Conservation (phyloP, 1,140 invertebrate genomes). For the Aphelenchoides fujianensis region DNA sequence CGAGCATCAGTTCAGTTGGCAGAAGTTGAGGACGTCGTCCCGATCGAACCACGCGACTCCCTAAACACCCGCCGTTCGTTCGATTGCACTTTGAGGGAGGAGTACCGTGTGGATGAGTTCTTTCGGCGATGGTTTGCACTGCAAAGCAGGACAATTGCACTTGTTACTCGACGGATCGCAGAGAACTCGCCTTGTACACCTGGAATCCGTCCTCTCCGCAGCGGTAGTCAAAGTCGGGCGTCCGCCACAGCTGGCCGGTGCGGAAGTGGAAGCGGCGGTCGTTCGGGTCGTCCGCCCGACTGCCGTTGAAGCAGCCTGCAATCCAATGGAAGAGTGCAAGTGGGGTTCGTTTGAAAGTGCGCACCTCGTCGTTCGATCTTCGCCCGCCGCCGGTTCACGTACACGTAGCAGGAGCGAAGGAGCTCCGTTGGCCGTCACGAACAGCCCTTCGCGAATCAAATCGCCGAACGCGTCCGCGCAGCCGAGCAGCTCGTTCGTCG, state of each 20-base stretch:
- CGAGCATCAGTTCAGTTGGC: slow-evolving; percentile 33
- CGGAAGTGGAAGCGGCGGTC: slow-evolving; percentile 33
- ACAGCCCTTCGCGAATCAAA: slow-evolving; percentile 40
- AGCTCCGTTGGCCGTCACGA: slow-evolving; percentile 24
- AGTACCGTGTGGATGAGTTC: slow-evolving; percentile 30
- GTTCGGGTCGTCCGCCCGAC: slow-evolving; percentile 37
- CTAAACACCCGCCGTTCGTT: too few relatives aligned
- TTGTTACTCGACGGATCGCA: neutral
- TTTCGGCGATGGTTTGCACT: slow-evolving; percentile 14
- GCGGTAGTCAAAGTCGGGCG: slow-evolving; percentile 30
- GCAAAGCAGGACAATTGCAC: neutral
- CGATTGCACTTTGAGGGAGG: too few relatives aligned
- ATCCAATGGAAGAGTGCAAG: slow-evolving; percentile 30
- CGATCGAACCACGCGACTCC: slow-evolving; percentile 46
- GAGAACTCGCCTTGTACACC: slow-evolving; percentile 33
- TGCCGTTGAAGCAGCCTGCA: slow-evolving; percentile 53
- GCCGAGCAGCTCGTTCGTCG: slow-evolving; percentile 33
- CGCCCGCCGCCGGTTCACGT: slow-evolving; percentile 37
- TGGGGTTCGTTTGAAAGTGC: slow-evolving; percentile 16
- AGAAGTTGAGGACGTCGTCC: slow-evolving; percentile 41
- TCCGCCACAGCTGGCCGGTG: slow-evolving; percentile 33
- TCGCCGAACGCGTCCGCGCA: slow-evolving; percentile 42
- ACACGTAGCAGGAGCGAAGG: slow-evolving; percentile 36
- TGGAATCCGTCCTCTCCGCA: slow-evolving; percentile 45
- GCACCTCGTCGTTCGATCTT: slow-evolving; percentile 46